A percentile compares a stretch with the other conserved stretches of the same genome.
Evolutionary conservation across 2,888 invertebrate species (phyloP).

Genomic region (Temnothorax rugatulus): DNA sequence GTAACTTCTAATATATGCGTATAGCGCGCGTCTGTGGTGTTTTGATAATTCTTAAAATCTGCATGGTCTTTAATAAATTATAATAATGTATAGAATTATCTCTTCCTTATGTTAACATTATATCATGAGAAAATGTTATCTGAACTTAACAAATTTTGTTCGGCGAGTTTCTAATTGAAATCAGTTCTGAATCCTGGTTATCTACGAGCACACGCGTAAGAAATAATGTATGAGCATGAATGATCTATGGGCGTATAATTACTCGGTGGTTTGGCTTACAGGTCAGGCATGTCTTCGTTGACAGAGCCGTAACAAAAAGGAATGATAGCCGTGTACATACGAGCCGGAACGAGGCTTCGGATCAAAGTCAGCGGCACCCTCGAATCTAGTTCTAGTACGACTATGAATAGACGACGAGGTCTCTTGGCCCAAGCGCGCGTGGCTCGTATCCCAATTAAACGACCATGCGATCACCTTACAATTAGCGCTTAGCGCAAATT

Average conservation of each 20-base stretch:
- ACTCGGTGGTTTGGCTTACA: neutral
- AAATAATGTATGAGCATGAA: constrained; percentile 11
- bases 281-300: constrained; percentile 30
- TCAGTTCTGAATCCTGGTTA: neutral
- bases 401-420: constrained; percentile 84
- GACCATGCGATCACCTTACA: constrained; percentile 72
- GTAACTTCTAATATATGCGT: neutral
- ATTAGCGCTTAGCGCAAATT: constrained; percentile 63
- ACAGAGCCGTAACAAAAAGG: constrained; percentile 33
- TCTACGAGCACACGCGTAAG: neutral
- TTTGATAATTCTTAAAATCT: neutral
- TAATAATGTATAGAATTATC: neutral
- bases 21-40: neutral
- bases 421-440: constrained; percentile 81
- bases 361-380: constrained; percentile 82
- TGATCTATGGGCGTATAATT: constrained; percentile 37
- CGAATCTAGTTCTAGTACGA: constrained; percentile 85
- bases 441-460: constrained; percentile 77
- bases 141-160: neutral
- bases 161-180: neutral
- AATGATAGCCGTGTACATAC: constrained; percentile 52
- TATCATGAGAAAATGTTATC: neutral
- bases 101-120: neutral
- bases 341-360: constrained; percentile 80
- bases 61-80: neutral